phyloP scores from a whole-genome alignment of 2,797 vertebrate species.

The Leucoraja ocellata region DNA sequence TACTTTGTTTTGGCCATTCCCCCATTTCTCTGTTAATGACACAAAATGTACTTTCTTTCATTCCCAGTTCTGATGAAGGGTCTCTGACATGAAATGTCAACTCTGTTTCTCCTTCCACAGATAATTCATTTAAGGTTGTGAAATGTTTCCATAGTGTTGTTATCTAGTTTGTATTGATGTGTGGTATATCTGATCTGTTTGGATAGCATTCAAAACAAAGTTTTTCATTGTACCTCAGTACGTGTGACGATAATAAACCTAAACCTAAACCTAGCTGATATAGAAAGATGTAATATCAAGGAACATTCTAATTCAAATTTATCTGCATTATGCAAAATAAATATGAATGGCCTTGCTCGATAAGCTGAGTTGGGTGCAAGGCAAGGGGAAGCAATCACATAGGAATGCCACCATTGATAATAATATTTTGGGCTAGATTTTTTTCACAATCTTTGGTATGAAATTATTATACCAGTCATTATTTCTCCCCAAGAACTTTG shows the following conservation, averaged over 20 bases:
- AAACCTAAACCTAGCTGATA: background rate
- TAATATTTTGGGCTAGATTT: background rate
- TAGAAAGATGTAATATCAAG: background rate
- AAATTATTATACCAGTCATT: background rate
- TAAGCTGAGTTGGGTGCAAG: background rate
- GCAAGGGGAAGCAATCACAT: background rate
- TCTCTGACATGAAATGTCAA: too few species aligned
- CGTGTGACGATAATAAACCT: too few species aligned
- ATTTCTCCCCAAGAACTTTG: background rate
- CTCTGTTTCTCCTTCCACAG: too few species aligned
- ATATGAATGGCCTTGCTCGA: background rate
- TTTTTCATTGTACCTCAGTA: too few species aligned
- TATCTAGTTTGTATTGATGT: too few species aligned
- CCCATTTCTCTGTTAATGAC: too few species aligned
- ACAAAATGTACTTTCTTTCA: too few species aligned
- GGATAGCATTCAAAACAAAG: too few species aligned
- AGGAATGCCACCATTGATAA: background rate
- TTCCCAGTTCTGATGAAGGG: too few species aligned
- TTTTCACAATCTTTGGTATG: background rate
- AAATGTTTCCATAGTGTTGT: background rate
- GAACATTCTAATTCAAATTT: background rate
- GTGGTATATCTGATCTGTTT: too few species aligned
- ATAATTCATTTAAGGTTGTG: background rate
- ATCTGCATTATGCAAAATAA: background rate
- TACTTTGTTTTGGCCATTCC: too few species aligned